phyloP scores from a whole-genome alignment of 2,888 invertebrate species.

The Cyclophora albipunctata region DNA sequence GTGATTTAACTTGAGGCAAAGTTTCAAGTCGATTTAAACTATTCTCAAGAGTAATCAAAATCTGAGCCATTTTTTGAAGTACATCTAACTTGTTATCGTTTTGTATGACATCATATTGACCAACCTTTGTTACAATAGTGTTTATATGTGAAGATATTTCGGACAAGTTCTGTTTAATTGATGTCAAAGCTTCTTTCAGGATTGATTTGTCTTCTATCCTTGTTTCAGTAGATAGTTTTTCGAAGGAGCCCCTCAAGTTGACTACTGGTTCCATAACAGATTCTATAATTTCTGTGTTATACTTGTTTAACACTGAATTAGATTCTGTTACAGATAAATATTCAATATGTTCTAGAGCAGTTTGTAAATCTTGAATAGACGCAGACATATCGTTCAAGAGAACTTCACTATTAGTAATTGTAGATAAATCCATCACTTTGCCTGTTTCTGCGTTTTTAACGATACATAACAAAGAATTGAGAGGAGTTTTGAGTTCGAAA shows the following conservation, averaged over 20 bases:
- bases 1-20: slow-evolving; percentile 37
- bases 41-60: slow-evolving; percentile 58
- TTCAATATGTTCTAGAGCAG: slow-evolving; percentile 62
- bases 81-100: slow-evolving; percentile 61
- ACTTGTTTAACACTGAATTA: slow-evolving; percentile 40
- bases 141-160: slow-evolving; percentile 50
- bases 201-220: slow-evolving; percentile 36
- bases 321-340: slow-evolving; percentile 73
- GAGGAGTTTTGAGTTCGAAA: slow-evolving; percentile 52
- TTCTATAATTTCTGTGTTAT: slow-evolving; percentile 78
- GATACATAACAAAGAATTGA: slow-evolving; percentile 50
- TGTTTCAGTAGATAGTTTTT: slow-evolving; percentile 50
- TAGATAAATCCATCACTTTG: slow-evolving; percentile 29
- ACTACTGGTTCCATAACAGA: slow-evolving; percentile 78
- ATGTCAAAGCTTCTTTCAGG: slow-evolving; percentile 38
- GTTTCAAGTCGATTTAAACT: slow-evolving; percentile 45
- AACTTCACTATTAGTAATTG: slow-evolving; percentile 46
- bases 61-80: slow-evolving; percentile 65
- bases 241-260: slow-evolving; percentile 77
- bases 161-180: slow-evolving; percentile 48
- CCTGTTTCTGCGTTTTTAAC: slow-evolving; percentile 45
- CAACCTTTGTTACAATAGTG: slow-evolving; percentile 43
- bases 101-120: slow-evolving; percentile 53
- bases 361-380: slow-evolving; percentile 67
- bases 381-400: slow-evolving; percentile 62